Evolutionary conservation across 2,888 invertebrate genomes (phyloP).

Genomic region (Mongoloraphidia duomilia): DNA sequence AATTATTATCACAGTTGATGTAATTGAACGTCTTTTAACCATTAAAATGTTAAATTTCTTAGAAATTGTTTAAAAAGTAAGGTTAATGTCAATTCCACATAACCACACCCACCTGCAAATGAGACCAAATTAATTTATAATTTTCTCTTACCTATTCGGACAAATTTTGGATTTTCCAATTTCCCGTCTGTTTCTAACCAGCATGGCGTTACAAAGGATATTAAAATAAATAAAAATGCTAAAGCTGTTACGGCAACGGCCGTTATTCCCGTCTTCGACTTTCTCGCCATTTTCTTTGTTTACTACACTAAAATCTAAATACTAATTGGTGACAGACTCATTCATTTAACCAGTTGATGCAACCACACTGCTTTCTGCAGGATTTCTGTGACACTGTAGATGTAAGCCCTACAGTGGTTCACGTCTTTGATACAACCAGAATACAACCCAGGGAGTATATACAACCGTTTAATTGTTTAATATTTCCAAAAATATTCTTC

Average conservation of each 20-base stretch:
- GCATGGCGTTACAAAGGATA: conserved; percentile 74
- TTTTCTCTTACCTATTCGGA: conserved; percentile 53
- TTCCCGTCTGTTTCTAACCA: conserved; percentile 78
- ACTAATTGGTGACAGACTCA: too few species aligned
- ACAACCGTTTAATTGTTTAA: too few species aligned
- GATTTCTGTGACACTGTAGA: too few species aligned
- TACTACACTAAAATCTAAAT: too few species aligned
- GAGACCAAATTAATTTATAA: neutral
- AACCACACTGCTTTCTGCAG: too few species aligned
- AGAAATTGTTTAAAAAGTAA: neutral
- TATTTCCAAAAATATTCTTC: too few species aligned
- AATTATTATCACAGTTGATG: neutral
- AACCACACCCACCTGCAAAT: conserved; percentile 19
- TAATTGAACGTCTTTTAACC: neutral
- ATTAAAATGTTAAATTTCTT: neutral
- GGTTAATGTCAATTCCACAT: neutral
- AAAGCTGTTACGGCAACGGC: conserved; percentile 50
- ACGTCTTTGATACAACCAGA: too few species aligned
- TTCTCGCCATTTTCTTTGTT: conserved; percentile 33
- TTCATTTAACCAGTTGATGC: too few species aligned
- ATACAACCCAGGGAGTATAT: too few species aligned
- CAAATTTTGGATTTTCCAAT: conserved; percentile 61
- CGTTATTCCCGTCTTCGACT: conserved; percentile 48
- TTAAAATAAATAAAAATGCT: conserved; percentile 56
- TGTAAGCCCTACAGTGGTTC: too few species aligned